Conservation (phyloP, 37 sponge, comb jelly and placozoan genomes). For the Haliclona indistincta region DNA sequence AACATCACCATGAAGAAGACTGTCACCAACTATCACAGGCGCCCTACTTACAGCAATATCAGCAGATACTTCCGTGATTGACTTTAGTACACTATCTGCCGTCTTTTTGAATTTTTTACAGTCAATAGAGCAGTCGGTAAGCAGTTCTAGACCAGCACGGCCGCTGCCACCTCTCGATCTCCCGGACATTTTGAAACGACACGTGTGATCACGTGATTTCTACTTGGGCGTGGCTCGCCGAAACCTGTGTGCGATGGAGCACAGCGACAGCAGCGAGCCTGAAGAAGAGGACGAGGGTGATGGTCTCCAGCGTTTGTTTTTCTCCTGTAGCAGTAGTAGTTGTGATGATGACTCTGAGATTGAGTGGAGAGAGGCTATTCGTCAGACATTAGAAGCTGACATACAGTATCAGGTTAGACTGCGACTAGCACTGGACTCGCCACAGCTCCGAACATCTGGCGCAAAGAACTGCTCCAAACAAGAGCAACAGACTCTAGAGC, state of each 20-base stretch:
- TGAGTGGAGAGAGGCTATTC: slow-evolving; percentile 21
- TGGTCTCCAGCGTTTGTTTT: not conserved
- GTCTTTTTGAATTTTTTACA: not conserved
- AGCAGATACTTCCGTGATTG: not conserved
- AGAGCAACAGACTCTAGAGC: too few relatives aligned
- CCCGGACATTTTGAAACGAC: not conserved
- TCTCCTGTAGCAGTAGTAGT: not conserved
- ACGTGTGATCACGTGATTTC: not conserved
- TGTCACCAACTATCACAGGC: too few relatives aligned
- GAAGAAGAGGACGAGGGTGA: not conserved
- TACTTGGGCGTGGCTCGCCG: not conserved
- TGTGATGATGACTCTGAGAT: not conserved
- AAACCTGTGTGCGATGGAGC: not conserved
- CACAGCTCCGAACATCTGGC: too few relatives aligned
- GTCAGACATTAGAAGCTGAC: slow-evolving; percentile 20
- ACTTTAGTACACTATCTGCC: not conserved
- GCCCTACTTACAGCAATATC: not conserved
- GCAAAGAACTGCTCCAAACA: too few relatives aligned
- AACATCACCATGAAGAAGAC: too few relatives aligned
- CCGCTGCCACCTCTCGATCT: not conserved
- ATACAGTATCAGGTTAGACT: slow-evolving; percentile 28
- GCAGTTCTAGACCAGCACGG: too few relatives aligned
- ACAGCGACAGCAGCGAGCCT: not conserved
- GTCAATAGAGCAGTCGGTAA: not conserved
- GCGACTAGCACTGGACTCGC: slow-evolving; percentile 3